Conservation (phyloP, 2,888 invertebrate genomes). For the Acronicta aceris region DNA sequence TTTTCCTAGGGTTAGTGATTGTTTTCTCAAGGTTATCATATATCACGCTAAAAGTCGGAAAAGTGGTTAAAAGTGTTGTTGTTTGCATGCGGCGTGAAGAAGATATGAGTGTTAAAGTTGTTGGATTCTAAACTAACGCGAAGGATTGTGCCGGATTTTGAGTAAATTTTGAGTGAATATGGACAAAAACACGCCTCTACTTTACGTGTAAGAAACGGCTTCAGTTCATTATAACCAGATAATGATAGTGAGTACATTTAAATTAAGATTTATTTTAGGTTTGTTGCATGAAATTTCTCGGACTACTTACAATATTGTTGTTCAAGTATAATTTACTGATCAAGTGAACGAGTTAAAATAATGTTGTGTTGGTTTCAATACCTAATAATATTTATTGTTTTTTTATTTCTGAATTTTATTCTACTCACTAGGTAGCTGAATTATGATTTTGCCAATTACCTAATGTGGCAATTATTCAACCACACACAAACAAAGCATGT, state of each 20-base stretch:
- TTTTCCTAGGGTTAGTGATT: conserved; percentile 54
- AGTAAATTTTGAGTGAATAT: conserved; percentile 23
- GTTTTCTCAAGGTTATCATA: conserved; percentile 51
- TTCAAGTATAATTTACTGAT: neutral
- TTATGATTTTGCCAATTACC: neutral
- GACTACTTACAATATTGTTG: neutral
- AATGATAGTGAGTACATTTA: conserved; percentile 51
- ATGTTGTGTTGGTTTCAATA: too few species aligned
- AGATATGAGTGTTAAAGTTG: conserved; percentile 23
- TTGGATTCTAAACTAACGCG: conserved; percentile 36
- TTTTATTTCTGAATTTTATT: neutral
- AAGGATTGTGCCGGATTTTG: conserved; percentile 37
- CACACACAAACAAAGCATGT: neutral
- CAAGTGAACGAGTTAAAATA: conserved; percentile 1
- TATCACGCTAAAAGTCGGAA: conserved; percentile 35
- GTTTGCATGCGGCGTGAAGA: conserved; percentile 17
- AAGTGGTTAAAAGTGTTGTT: conserved; percentile 27
- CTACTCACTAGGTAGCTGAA: neutral
- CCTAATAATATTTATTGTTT: too few species aligned
- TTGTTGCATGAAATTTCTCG: conserved; percentile 37
- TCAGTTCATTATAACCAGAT: conserved; percentile 27
- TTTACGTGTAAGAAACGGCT: conserved; percentile 17
- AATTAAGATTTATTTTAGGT: conserved; percentile 9
- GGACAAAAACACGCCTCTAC: conserved; percentile 29
- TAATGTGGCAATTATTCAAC: too few species aligned